Evolutionary conservation across 2,113 vertebrate species (phyloP).

Genomic region (Muntiacus muntjak): DNA sequence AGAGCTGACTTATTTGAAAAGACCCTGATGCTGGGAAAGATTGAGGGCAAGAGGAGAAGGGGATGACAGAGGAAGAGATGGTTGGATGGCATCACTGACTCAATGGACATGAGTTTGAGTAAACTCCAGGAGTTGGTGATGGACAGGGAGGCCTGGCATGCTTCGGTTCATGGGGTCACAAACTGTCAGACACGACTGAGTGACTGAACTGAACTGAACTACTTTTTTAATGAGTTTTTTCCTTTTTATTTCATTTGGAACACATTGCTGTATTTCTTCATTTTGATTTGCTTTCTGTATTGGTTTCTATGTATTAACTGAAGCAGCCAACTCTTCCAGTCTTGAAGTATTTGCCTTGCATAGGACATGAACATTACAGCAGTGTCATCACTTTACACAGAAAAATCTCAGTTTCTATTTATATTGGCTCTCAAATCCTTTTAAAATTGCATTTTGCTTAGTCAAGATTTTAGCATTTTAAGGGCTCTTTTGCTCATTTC

Average conservation of each 20-base stretch:
- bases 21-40: too few relatives aligned
- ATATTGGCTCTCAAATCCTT: neutral
- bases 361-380: neutral
- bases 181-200: too few relatives aligned
- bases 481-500: neutral
- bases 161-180: too few relatives aligned
- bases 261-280: neutral
- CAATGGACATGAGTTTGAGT: too few relatives aligned
- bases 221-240: too few relatives aligned
- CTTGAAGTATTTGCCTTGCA: neutral
- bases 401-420: neutral
- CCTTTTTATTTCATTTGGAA: neutral
- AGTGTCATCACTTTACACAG: neutral
- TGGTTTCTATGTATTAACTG: neutral
- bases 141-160: too few relatives aligned
- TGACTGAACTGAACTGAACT: too few relatives aligned
- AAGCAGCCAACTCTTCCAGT: neutral
- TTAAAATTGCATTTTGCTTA: neutral
- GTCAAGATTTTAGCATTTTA: neutral
- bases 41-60: too few relatives aligned
- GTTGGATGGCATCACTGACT: too few relatives aligned
- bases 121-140: too few relatives aligned
- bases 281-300: neutral
- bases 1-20: too few relatives aligned
- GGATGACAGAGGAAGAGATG: too few relatives aligned